Evolutionary conservation across 2,888 invertebrate genomes (phyloP).

Genomic region (Archaeoteleia sp.): DNA sequence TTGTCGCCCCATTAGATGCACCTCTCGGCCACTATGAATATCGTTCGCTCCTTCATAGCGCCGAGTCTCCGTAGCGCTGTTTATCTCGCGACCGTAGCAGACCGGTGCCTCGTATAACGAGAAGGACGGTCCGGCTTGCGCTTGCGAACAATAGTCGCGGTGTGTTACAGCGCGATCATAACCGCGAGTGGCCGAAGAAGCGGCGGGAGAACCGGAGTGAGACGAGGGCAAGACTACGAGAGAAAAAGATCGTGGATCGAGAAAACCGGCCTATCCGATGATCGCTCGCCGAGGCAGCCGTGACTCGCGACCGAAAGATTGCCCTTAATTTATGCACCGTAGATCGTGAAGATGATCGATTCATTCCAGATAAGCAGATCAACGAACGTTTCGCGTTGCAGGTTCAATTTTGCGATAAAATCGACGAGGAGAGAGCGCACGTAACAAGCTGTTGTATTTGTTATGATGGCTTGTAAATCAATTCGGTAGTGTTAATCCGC

Average conservation of each 20-base stretch:
- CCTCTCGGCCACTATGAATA: constrained; percentile 66
- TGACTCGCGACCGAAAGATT: constrained; percentile 57
- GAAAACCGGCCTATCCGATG: constrained; percentile 31
- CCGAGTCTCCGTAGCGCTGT: constrained; percentile 62
- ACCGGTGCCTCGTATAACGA: constrained; percentile 49
- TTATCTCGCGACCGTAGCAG: constrained; percentile 59
- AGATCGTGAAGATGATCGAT: constrained; percentile 42
- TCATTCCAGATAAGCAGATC: constrained; percentile 43
- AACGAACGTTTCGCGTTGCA: constrained; percentile 23
- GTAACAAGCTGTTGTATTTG: too few species aligned
- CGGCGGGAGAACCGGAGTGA: constrained; percentile 26
- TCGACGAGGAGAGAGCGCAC: constrained; percentile 7
- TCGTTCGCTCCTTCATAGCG: constrained; percentile 60
- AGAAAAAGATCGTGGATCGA: constrained; percentile 15
- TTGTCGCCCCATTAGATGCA: constrained; percentile 72
- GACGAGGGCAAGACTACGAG: constrained; percentile 21
- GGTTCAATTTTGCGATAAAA: constrained; percentile 42
- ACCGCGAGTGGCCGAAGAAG: constrained; percentile 24
- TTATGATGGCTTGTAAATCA: too few species aligned
- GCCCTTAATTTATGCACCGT: constrained; percentile 60
- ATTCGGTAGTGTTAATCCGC: too few species aligned
- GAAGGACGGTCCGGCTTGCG: constrained; percentile 44
- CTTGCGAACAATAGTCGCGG: constrained; percentile 53
- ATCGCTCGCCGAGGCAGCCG: constrained; percentile 15
- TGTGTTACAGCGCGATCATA: constrained; percentile 26